Percentiles rank a stretch among this genome's conserved stretches.
Conservation (phyloP, 2,888 invertebrate genomes). For the Cantharis nigra region DNA sequence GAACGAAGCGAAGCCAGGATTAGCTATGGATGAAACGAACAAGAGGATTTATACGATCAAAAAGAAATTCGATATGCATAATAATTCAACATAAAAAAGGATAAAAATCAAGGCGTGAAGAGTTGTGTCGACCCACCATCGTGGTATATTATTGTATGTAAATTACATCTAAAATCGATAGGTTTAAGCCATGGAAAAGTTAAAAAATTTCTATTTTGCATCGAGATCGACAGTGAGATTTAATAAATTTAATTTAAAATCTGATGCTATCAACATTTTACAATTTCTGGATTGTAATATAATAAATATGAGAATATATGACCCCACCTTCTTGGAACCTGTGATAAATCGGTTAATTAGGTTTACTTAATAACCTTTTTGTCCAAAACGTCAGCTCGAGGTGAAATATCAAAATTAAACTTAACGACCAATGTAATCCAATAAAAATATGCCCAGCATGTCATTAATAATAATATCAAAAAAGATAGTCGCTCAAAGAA, state of each 20-base stretch:
- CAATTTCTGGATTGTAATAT: not conserved
- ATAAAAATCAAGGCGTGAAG: conserved; percentile 9
- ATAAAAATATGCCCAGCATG: not conserved
- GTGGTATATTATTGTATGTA: conserved; percentile 25
- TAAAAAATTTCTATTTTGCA: not conserved
- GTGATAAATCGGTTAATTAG: not conserved
- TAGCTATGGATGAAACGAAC: conserved; percentile 12
- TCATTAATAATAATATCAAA: not conserved
- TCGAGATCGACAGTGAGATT: not conserved
- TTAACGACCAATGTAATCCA: not conserved
- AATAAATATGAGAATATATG: not conserved
- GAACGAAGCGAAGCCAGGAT: conserved; percentile 9
- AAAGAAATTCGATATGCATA: conserved; percentile 15
- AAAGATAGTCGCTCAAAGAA: not conserved
- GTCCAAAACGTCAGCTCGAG: not conserved
- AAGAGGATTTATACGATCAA: conserved; percentile 15
- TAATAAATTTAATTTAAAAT: not conserved
- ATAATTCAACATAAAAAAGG: conserved; percentile 12
- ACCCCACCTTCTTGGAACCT: not conserved
- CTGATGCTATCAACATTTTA: not conserved
- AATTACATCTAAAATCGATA: conserved; percentile 12
- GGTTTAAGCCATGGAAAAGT: not conserved
- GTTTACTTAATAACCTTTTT: not conserved
- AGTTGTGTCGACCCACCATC: conserved; percentile 12
- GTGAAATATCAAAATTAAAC: not conserved